Conservation (phyloP, 2,113 vertebrate species). For the Blennius ocellaris region DNA sequence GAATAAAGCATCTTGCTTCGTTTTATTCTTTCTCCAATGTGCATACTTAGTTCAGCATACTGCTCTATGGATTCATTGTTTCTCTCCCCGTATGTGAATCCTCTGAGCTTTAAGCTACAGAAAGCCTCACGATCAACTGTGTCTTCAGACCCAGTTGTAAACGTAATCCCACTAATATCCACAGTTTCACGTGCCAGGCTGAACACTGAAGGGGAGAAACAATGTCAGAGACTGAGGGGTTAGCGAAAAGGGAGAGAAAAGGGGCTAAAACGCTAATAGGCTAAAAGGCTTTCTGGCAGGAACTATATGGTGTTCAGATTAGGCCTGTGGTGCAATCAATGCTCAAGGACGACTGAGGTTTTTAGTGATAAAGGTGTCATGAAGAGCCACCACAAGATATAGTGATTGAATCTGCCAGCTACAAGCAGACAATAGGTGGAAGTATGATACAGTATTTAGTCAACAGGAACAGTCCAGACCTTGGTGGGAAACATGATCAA, state of each 20-base stretch:
- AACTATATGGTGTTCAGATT: slow-evolving; percentile 68
- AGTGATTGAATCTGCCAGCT: slow-evolving; percentile 61
- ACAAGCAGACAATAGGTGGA: slow-evolving; percentile 59
- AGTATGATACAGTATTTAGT: slow-evolving; percentile 70
- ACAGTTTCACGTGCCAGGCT: background rate
- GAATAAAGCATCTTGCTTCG: too few relatives aligned
- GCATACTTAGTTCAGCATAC: background rate
- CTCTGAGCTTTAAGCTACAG: slow-evolving; percentile 1
- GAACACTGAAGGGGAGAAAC: slow-evolving; percentile 28
- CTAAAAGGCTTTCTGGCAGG: slow-evolving; percentile 71
- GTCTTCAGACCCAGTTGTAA: slow-evolving; percentile 10
- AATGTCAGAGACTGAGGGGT: slow-evolving; percentile 50
- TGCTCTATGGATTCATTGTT: background rate
- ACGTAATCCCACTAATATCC: slow-evolving; percentile 30
- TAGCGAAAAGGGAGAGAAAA: background rate
- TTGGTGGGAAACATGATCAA: slow-evolving; percentile 60
- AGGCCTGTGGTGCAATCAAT: slow-evolving; percentile 65
- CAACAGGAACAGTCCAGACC: slow-evolving; percentile 65
- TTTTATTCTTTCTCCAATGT: too few relatives aligned
- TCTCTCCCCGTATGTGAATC: slow-evolving; percentile 2
- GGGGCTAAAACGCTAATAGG: slow-evolving; percentile 57
- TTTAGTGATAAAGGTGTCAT: slow-evolving; percentile 72
- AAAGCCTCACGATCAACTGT: slow-evolving; percentile 20
- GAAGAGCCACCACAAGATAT: slow-evolving; percentile 62
- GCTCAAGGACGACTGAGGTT: slow-evolving; percentile 70